A percentile compares a stretch with the other conserved stretches of the same genome.
These are phyloP conservation scores for Trinorchestia longiramus DNA, from an alignment of 1,140 invertebrate genomes.

Conservation along the genomic window DNA sequence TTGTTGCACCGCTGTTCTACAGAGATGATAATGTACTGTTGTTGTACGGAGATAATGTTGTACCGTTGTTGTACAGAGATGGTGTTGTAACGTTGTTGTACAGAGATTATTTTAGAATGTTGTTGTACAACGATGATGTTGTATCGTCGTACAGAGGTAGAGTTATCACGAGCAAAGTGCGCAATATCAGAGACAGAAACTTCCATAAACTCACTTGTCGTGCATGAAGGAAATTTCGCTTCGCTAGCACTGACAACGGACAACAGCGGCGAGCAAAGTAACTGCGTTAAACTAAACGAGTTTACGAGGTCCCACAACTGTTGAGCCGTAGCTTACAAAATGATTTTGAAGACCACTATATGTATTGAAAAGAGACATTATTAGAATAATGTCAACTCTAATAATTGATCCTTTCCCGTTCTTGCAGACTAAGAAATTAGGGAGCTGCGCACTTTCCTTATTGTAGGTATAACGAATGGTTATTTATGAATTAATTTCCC, in stretches of 20 bases:
- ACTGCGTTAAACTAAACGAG: background rate
- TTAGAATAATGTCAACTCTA: background rate
- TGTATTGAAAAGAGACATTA: background rate
- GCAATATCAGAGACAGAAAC: background rate
- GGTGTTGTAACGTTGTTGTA: background rate
- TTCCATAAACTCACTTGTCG: background rate
- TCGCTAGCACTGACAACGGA: background rate
- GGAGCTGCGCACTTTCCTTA: too few species aligned
- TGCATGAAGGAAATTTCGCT: background rate
- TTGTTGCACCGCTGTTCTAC: background rate
- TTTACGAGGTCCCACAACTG: background rate
- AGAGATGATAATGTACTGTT: too few species aligned
- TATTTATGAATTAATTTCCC: too few species aligned
- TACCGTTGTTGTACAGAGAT: background rate
- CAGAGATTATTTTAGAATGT: too few species aligned
- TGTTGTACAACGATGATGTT: too few species aligned
- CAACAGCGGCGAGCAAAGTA: background rate
- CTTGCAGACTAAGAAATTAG: background rate
- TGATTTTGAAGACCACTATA: too few species aligned
- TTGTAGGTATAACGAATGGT: too few species aligned
- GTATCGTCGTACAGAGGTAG: background rate
- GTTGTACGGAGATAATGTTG: too few species aligned
- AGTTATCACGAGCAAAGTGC: background rate
- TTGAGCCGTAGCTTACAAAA: too few species aligned
- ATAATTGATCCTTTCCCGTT: background rate